These are phyloP conservation scores for Popillia japonica DNA, from an alignment of 1,140 invertebrate species.

Conservation along the genomic window DNA sequence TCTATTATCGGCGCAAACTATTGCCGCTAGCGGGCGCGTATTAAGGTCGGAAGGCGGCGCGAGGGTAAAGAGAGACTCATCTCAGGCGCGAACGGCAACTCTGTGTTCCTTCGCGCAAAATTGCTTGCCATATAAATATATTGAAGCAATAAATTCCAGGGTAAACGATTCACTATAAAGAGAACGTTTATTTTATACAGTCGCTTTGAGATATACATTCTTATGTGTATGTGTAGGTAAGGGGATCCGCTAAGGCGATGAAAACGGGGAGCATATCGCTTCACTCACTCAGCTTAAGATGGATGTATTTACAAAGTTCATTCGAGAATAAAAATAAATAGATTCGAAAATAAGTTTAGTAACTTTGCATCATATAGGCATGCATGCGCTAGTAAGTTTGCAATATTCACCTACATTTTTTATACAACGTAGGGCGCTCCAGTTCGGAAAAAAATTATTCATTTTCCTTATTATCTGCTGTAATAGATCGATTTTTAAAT, in stretches of 20 bases:
- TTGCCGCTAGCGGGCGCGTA: slow-evolving; percentile 53
- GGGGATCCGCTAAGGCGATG: not conserved
- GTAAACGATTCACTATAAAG: slow-evolving; percentile 57
- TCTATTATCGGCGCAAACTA: slow-evolving; percentile 60
- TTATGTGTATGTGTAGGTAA: not conserved
- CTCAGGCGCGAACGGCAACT: not conserved
- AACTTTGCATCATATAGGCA: too few relatives aligned
- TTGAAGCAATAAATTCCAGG: slow-evolving; percentile 58
- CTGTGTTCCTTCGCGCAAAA: slow-evolving; percentile 49
- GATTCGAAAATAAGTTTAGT: not conserved
- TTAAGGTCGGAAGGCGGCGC: slow-evolving; percentile 44
- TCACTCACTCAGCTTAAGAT: not conserved
- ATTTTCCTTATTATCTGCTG: too few relatives aligned
- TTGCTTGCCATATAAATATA: slow-evolving; percentile 62
- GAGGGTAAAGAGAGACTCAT: slow-evolving; percentile 12
- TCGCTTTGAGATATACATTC: slow-evolving; percentile 39
- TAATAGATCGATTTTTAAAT: too few relatives aligned
- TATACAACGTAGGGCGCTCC: too few relatives aligned
- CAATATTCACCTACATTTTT: too few relatives aligned
- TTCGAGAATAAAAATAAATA: slow-evolving; percentile 10
- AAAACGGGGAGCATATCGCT: not conserved
- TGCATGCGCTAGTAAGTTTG: too few relatives aligned
- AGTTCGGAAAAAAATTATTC: too few relatives aligned
- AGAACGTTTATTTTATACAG: slow-evolving; percentile 59
- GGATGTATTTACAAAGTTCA: not conserved